Conservation (phyloP, 2,113 vertebrate species). For the Scophthalmus maximus region DNA sequence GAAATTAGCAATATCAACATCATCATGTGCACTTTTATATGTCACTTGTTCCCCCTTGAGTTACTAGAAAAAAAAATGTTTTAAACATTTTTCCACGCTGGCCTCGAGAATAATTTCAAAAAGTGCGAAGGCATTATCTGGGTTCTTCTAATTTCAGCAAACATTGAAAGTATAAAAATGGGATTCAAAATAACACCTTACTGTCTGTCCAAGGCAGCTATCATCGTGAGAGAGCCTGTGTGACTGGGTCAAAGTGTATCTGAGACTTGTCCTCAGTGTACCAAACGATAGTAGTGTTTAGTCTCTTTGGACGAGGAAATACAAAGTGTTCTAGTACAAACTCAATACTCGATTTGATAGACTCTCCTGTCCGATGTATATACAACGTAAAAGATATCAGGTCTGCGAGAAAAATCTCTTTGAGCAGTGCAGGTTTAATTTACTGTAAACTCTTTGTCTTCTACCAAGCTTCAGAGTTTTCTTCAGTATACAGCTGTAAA, state of each 20-base stretch:
- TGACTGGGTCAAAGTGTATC: background rate
- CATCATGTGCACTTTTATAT: background rate
- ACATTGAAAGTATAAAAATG: background rate
- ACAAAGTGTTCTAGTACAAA: slow-evolving; percentile 13
- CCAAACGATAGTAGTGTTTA: slow-evolving; percentile 36
- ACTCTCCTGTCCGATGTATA: background rate
- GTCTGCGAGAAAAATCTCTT: no score
- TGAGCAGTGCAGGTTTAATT: no score
- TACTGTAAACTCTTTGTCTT: no score
- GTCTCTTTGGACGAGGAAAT: slow-evolving; percentile 21
- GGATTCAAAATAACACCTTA: background rate
- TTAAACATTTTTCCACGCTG: background rate
- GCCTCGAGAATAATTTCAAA: background rate
- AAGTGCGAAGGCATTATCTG: background rate
- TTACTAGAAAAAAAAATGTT: slow-evolving; percentile 10
- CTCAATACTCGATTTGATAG: background rate
- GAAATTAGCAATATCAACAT: background rate
- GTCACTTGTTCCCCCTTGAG: background rate
- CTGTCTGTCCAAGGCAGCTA: background rate
- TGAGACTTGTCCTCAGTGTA: no score
- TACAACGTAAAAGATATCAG: no score
- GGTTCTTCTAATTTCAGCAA: background rate
- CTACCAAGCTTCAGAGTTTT: no score
- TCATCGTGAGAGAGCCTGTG: slow-evolving; percentile 7
- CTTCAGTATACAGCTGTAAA: no score